Percentiles rank a stretch among this genome's conserved stretches.
These are phyloP conservation scores for Acestrorhynchus altus DNA, from an alignment of 2,797 vertebrate genomes.

Conservation along the genomic window DNA sequence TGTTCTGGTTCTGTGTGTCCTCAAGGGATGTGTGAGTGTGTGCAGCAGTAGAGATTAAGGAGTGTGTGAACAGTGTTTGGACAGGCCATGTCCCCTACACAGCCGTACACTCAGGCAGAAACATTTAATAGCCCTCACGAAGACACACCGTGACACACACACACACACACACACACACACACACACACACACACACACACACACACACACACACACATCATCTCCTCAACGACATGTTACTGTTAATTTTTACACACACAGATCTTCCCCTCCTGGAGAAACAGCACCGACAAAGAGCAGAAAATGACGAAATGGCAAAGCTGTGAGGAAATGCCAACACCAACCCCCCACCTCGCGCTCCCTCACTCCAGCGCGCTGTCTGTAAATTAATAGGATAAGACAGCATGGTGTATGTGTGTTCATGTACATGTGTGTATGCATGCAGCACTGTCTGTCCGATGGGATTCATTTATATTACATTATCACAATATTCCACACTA, in stretches of 20 bases:
- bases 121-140: constrained; percentile 69
- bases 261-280: neutral
- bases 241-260: constrained; percentile 16
- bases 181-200: constrained; percentile 52
- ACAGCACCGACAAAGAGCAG: neutral
- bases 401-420: constrained; percentile 8
- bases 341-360: neutral
- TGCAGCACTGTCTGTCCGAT: neutral
- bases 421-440: neutral
- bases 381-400: constrained; percentile 1
- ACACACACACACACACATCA: constrained; percentile 43
- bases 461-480: constrained; percentile 12
- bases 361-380: neutral
- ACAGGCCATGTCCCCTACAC: constrained; percentile 59
- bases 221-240: neutral
- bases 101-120: constrained; percentile 67
- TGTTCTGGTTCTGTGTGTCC: neutral
- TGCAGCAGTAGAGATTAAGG: neutral
- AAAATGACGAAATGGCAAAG: neutral
- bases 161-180: constrained; percentile 55
- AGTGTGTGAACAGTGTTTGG: constrained; percentile 50
- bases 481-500: constrained; percentile 12
- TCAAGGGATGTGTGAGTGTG: neutral
- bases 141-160: constrained; percentile 55
- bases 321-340: neutral